These are phyloP conservation scores for Nebria salina DNA, from an alignment of 2,888 invertebrate species.

Conservation along the genomic window DNA sequence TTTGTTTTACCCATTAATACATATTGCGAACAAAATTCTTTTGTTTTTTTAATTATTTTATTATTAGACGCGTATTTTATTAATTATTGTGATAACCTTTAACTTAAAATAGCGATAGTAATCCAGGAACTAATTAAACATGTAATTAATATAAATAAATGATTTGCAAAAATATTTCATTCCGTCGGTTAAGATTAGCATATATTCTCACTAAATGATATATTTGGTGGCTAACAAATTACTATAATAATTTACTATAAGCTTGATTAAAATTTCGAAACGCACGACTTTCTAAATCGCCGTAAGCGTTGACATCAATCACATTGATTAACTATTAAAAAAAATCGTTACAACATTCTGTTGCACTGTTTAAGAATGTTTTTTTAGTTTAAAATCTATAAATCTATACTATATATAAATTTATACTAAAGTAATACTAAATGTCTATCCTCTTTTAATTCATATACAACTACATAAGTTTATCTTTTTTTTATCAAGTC, in stretches of 20 bases:
- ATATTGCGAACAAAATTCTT: neutral
- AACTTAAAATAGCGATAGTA: neutral
- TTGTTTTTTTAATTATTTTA: neutral
- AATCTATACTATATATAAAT: too few relatives aligned
- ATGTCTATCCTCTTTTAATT: too few relatives aligned
- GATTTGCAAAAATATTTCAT: neutral
- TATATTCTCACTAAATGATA: neutral
- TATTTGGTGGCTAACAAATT: neutral
- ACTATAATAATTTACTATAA: neutral
- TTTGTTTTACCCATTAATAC: too few relatives aligned
- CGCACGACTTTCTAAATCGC: neutral
- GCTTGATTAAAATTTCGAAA: neutral
- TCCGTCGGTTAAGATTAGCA: neutral
- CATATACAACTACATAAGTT: too few relatives aligned
- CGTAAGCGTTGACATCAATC: neutral
- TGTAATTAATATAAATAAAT: neutral
- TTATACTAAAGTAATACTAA: too few relatives aligned
- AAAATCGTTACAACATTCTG: neutral
- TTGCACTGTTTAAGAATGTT: neutral
- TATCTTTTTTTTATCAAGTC: too few relatives aligned
- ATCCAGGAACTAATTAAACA: neutral
- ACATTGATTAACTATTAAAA: neutral
- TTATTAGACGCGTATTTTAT: too few relatives aligned
- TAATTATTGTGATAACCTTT: neutral
- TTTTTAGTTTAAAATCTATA: too few relatives aligned